A percentile compares a stretch with the other conserved stretches of the same genome.
Evolutionary conservation across 2,113 vertebrate species (phyloP).

Genomic region (Suricata suricatta): DNA sequence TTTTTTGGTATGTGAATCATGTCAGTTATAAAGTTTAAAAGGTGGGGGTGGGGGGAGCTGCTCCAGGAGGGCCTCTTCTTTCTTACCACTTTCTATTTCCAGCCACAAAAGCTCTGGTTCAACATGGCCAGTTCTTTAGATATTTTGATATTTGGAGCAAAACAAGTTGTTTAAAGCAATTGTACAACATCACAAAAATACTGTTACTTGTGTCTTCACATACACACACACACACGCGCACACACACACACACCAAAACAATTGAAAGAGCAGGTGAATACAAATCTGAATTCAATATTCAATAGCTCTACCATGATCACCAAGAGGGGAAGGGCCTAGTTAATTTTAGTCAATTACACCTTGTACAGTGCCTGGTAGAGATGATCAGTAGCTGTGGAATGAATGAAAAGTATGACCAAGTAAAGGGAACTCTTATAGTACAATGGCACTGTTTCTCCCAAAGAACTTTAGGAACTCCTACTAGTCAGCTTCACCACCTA

Average conservation of each 20-base stretch:
- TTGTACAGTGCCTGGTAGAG: not conserved
- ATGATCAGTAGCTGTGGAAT: not conserved
- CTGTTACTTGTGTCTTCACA: not conserved
- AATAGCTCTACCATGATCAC: not conserved
- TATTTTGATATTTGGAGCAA: not conserved
- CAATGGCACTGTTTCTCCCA: too few relatives aligned
- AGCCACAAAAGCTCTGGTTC: not conserved
- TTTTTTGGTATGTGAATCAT: not conserved
- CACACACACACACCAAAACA: not conserved
- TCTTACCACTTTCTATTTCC: not conserved
- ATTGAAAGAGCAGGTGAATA: not conserved
- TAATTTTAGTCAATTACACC: not conserved
- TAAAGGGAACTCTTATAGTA: not conserved
- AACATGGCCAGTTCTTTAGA: not conserved
- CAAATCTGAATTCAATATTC: not conserved
- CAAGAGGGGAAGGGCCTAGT: not conserved
- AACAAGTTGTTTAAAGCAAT: not conserved
- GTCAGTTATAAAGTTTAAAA: not conserved
- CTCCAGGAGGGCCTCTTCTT: not conserved
- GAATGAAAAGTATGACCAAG: not conserved
- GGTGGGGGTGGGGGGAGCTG: not conserved
- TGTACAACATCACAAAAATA: not conserved
- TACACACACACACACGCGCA: not conserved
- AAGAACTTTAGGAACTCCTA: not conserved
- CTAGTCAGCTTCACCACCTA: not conserved